Evolutionary conservation across 2,797 vertebrate species (phyloP).

Genomic region (Todus mexicanus): DNA sequence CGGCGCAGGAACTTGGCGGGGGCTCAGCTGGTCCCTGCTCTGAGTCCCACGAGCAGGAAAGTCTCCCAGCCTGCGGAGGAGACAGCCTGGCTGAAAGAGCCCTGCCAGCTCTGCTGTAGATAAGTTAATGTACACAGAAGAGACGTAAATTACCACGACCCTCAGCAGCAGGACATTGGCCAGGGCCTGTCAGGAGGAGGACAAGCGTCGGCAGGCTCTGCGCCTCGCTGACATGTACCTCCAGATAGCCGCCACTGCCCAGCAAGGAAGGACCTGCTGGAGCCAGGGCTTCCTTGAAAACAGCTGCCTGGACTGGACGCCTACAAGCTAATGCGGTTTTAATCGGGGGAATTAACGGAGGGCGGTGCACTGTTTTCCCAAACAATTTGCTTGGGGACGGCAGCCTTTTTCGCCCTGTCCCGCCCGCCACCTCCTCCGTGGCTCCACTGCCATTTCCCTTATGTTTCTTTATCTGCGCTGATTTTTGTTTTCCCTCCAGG

Average conservation of each 20-base stretch:
- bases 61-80: constrained; percentile 88
- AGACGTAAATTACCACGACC: constrained; percentile 96
- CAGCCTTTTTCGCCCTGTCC: neutral
- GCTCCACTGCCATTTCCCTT: constrained; percentile 56
- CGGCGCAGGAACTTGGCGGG: constrained; percentile 84
- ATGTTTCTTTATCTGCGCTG: constrained; percentile 50
- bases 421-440: neutral
- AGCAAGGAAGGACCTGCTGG: constrained; percentile 77
- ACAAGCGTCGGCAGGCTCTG: constrained; percentile 80
- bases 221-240: constrained; percentile 73
- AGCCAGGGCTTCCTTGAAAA: constrained; percentile 86
- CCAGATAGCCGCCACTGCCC: constrained; percentile 72
- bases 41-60: constrained; percentile 85
- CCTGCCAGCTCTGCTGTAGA: constrained; percentile 94
- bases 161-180: constrained; percentile 97
- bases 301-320: constrained; percentile 77
- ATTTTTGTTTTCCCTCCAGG: neutral
- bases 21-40: constrained; percentile 78
- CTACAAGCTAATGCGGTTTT: constrained; percentile 78
- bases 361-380: constrained; percentile 63
- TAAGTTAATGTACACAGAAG: constrained; percentile 96
- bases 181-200: constrained; percentile 98
- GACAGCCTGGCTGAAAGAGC: constrained; percentile 94
- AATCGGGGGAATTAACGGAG: constrained; percentile 76
- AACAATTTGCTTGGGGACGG: constrained; percentile 40